Evolutionary conservation across 23 tunicate genomes (phyloP).

Genomic region (Aplidium turbinatum): DNA sequence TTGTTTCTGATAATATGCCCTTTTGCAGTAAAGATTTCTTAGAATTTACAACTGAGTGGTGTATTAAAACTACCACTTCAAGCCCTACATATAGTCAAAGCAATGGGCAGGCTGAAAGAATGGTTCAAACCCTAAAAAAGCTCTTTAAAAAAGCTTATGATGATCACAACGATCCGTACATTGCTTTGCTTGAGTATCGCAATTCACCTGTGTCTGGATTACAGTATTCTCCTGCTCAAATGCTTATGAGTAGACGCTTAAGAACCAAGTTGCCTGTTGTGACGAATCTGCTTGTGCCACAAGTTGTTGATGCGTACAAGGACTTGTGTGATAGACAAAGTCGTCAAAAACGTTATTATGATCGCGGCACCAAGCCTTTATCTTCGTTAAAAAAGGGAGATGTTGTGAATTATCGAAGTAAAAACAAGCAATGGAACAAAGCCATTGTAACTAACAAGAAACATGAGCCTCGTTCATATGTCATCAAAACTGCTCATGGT

Average conservation of each 20-base stretch:
- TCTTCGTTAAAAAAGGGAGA: no score
- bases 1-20: slow-evolving; percentile 41
- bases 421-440: no score
- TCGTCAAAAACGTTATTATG: slow-evolving; percentile 11
- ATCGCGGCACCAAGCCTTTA: no score
- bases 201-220: slow-evolving; percentile 18
- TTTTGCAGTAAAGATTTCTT: slow-evolving; percentile 26
- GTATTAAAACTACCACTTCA: slow-evolving; percentile 20
- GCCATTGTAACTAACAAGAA: no score
- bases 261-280: slow-evolving; percentile 7
- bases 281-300: background rate
- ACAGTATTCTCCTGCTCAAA: slow-evolving; percentile 28
- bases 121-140: slow-evolving; percentile 27
- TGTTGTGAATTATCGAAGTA: no score
- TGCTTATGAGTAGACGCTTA: slow-evolving; percentile 17
- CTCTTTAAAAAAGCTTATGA: slow-evolving; percentile 29
- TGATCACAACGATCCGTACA: slow-evolving; percentile 17
- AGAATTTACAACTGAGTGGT: slow-evolving; percentile 15
- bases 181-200: slow-evolving; percentile 33
- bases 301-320: slow-evolving; percentile 19
- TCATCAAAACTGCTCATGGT: no score
- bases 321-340: background rate
- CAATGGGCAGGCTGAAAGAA: slow-evolving; percentile 43
- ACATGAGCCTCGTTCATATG: no score
- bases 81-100: slow-evolving; percentile 32